A percentile compares a stretch with the other conserved stretches of the same genome.
phyloP scores from a whole-genome alignment of 2,113 vertebrate genomes.

The Colinus virginianus region DNA sequence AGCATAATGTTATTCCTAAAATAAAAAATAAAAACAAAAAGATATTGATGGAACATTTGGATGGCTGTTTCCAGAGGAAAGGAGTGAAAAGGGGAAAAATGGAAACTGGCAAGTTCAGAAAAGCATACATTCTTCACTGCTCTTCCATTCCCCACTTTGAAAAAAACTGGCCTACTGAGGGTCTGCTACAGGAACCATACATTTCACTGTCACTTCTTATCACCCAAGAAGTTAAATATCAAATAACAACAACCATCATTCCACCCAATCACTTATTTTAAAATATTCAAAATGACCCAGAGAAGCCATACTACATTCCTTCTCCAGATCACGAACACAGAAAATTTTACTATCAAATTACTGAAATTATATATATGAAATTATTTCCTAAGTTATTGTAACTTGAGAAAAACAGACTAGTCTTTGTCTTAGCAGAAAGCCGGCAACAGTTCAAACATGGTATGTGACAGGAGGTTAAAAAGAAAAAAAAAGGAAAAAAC shows the following conservation, averaged over 20 bases:
- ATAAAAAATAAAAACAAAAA: neutral
- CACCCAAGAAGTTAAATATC: neutral
- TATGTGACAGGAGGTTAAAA: neutral
- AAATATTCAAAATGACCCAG: neutral
- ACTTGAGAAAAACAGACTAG: neutral
- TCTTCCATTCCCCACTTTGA: neutral
- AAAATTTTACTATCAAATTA: neutral
- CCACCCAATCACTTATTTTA: neutral
- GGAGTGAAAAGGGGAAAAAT: accelerated
- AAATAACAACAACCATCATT: neutral
- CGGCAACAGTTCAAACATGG: neutral
- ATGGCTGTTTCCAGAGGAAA: neutral
- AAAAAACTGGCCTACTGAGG: neutral
- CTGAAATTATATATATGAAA: neutral
- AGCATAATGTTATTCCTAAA: neutral
- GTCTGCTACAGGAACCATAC: neutral
- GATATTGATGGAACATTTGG: neutral
- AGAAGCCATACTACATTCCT: neutral
- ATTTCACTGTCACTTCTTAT: neutral
- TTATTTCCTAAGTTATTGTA: neutral
- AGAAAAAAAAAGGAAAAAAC: neutral
- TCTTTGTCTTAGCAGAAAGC: neutral
- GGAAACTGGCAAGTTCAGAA: neutral
- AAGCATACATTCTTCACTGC: neutral
- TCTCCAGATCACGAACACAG: neutral